Conservation (phyloP, 2,888 invertebrate genomes). For the Horisme vitalbata region DNA sequence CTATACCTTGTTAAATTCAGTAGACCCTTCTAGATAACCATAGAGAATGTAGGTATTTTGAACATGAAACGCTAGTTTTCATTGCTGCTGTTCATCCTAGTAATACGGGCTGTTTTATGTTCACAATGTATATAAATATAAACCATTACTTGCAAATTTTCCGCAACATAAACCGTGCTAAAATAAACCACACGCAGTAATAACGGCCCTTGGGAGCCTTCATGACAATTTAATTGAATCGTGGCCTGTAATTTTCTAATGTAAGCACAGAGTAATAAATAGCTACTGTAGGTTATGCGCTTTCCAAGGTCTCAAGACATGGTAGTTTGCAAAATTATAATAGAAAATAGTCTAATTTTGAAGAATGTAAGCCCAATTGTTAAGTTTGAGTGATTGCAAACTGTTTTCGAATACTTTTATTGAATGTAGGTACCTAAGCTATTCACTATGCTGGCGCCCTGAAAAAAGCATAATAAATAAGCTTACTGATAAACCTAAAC, state of each 20-base stretch:
- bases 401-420: no score
- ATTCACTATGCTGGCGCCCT: no score
- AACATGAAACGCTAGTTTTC: neutral
- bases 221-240: slow-evolving; percentile 67
- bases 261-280: slow-evolving; percentile 30
- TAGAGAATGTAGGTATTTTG: no score
- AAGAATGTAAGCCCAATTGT: no score
- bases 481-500: no score
- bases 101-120: slow-evolving; percentile 9
- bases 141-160: slow-evolving; percentile 23
- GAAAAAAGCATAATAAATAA: no score
- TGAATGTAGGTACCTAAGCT: no score
- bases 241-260: slow-evolving; percentile 47
- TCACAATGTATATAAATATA: slow-evolving; percentile 12
- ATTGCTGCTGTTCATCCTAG: neutral
- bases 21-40: no score
- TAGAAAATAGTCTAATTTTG: slow-evolving; percentile 1
- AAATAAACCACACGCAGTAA: slow-evolving; percentile 49
- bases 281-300: slow-evolving; percentile 10
- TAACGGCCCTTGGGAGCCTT: slow-evolving; percentile 49
- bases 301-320: slow-evolving; percentile 15
- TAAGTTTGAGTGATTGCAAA: no score
- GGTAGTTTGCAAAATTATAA: slow-evolving; percentile 6
- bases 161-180: slow-evolving; percentile 39
- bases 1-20: no score